These are phyloP conservation scores for Enteromius radiatus DNA, from an alignment of 2,797 vertebrate species.

Conservation along the genomic window DNA sequence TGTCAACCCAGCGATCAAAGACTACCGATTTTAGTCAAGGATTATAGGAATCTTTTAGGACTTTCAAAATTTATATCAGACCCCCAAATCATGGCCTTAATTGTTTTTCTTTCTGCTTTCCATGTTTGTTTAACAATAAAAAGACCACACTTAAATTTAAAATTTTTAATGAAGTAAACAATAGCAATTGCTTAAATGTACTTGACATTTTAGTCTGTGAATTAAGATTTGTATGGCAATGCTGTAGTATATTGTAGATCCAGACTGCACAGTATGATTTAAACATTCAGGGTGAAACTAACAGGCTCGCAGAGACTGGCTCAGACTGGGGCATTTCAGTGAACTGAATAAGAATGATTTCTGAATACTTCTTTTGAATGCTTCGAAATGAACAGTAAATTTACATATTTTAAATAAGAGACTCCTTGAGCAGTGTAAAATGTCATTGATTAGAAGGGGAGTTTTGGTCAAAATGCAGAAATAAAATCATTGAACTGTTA, in stretches of 20 bases:
- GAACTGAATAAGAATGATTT: not conserved
- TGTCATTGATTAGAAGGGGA: not conserved
- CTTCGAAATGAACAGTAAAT: not conserved
- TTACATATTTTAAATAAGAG: not conserved
- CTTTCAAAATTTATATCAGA: no score
- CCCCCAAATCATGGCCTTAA: no score
- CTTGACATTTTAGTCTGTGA: not conserved
- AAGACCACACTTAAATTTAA: not conserved
- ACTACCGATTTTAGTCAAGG: no score
- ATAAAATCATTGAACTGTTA: not conserved
- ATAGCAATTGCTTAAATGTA: not conserved
- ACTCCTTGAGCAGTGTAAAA: not conserved
- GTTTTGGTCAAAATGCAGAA: not conserved
- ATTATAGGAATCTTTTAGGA: no score
- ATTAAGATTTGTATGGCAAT: not conserved
- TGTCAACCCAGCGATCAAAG: no score
- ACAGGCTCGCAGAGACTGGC: not conserved
- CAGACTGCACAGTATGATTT: not conserved
- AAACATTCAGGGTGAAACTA: not conserved
- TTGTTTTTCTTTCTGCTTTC: not conserved
- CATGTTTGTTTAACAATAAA: not conserved
- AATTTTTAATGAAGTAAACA: not conserved
- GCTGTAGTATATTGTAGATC: not conserved
- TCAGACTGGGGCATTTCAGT: not conserved
- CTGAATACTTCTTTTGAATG: no score